Percentiles rank a stretch among this genome's conserved stretches.
phyloP scores from a whole-genome alignment of 2,888 invertebrate species.

The Rhyacophila evoluta region DNA sequence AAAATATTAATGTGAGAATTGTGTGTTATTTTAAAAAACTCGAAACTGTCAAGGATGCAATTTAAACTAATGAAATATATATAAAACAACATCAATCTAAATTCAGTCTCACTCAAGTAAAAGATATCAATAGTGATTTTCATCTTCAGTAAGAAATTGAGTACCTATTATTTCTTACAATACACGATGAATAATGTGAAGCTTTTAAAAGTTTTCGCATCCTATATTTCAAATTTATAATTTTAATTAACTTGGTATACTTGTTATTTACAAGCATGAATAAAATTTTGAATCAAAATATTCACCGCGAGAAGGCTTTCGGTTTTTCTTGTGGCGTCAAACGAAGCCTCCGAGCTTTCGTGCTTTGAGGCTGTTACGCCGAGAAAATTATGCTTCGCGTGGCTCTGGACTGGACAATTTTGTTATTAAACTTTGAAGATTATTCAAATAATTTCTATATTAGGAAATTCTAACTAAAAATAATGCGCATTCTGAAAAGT shows the following conservation, averaged over 20 bases:
- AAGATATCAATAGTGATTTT: too few species aligned
- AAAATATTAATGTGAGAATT: too few species aligned
- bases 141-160: too few species aligned
- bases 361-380: constrained; percentile 43
- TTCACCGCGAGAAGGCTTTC: constrained; percentile 38
- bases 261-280: constrained; percentile 27
- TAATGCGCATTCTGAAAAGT: constrained; percentile 30
- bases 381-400: constrained; percentile 50
- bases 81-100: too few species aligned
- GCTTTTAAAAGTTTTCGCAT: neutral
- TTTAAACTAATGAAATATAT: too few species aligned
- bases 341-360: constrained; percentile 35
- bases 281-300: constrained; percentile 36
- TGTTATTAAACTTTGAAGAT: constrained; percentile 48
- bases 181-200: too few species aligned
- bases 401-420: constrained; percentile 45
- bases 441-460: constrained; percentile 53
- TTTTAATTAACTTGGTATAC: neutral
- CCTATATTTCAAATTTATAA: neutral
- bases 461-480: constrained; percentile 49
- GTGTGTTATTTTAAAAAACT: too few species aligned
- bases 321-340: constrained; percentile 27
- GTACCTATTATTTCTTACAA: too few species aligned
- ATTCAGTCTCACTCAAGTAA: too few species aligned
- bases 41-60: too few species aligned